Evolutionary conservation across 2,113 vertebrate species (phyloP), one percentile per base, ranked within the genome.

Genomic region (Tyrannus savana): DNA sequence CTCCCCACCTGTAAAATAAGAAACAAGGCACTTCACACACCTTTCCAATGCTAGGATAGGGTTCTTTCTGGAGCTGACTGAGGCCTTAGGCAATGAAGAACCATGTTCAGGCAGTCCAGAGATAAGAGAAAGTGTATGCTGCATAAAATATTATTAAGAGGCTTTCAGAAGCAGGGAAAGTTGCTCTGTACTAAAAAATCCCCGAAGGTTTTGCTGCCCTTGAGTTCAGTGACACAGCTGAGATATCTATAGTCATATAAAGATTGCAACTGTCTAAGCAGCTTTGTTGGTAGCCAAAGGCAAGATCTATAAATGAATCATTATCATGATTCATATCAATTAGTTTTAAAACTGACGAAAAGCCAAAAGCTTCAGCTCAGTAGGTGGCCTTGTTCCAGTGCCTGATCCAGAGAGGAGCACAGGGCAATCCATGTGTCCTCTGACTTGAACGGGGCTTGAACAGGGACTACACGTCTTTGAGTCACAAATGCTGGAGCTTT

Each of bases 371-470:
- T 81, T 47, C 35, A 64, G 37, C 37, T 85, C 58, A n/a, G 53
- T 30, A 75, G 25, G 69, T 71, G 64, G 63, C 35, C 19, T 53
- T 41, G 8, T 31, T 71, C 11, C 39, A 53, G 63, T 39, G 24
- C 8, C 84, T 63, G 37, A 77, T 35, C 21, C 56, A 15, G 18
- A 50, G 50, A 62, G 33, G n/a, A 18, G 30, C 19, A 5, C 37
- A 78, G 39, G 49, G 28, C 12, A 78, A 56, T 42, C 42, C 22
- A 4, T 12, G 11, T 31, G 46, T 60, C 73, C 25, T 60, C 60
- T 31, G 73, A 63, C 21, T 75, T 81, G 59, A 67, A 5, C 0
- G 0, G 8, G 37, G 3, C 19, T 69, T 63, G 12, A 73, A 6
- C 16, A 35, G 13, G 21, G 19, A 23, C 7, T 8, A 73, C 35